Conservation (phyloP, 35 echinoderm and acorn worm genomes). For the Holothuria glaberrima region DNA sequence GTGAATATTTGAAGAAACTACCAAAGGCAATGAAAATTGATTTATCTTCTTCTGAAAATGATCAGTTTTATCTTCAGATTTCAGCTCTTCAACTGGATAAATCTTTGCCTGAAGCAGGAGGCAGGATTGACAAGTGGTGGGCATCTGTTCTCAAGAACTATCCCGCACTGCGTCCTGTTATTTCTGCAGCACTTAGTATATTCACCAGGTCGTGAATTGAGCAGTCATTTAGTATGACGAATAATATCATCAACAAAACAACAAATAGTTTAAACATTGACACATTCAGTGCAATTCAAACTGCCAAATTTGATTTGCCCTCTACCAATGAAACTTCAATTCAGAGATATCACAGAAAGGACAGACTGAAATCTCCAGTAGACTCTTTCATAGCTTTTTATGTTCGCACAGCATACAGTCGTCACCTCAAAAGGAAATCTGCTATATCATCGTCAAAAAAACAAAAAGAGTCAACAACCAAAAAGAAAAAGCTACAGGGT, state of each 20-base stretch:
- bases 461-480: too few species aligned
- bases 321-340: not conserved
- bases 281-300: not conserved
- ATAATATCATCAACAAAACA: conserved; percentile 65
- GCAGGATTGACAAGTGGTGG: conserved; percentile 55
- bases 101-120: conserved; percentile 45
- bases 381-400: not conserved
- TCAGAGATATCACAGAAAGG: not conserved
- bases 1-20: conserved; percentile 56
- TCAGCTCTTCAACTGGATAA: conserved; percentile 49
- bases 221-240: conserved; percentile 69
- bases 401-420: not conserved
- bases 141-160: conserved; percentile 64
- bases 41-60: conserved; percentile 35
- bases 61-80: conserved; percentile 34
- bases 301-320: not conserved
- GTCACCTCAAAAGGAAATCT: conserved; percentile 2
- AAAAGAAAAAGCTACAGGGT: too few species aligned
- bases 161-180: conserved; percentile 46
- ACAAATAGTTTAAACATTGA: conserved; percentile 36
- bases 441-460: not conserved
- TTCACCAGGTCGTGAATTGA: conserved; percentile 66
- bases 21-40: conserved; percentile 43
- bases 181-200: conserved; percentile 42
- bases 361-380: conserved; percentile 53